These are phyloP conservation scores for Acipenser oxyrinchus DNA, from an alignment of 2,797 vertebrate genomes.

Conservation along the genomic window DNA sequence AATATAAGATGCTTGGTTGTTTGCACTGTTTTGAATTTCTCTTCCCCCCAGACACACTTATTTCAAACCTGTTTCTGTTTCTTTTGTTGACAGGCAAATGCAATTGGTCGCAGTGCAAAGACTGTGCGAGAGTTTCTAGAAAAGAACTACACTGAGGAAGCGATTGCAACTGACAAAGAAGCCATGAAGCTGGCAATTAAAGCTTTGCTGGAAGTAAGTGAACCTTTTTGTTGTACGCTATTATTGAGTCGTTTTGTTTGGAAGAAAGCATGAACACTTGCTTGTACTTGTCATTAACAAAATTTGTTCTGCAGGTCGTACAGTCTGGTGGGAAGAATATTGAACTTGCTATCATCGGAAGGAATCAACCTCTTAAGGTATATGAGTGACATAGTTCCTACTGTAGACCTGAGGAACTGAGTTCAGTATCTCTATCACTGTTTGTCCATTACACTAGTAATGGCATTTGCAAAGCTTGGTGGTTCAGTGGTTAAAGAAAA, in stretches of 20 bases:
- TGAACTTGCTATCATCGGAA: conserved; percentile 67
- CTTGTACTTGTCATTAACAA: background rate
- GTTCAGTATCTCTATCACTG: too few species aligned
- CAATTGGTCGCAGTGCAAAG: conserved; percentile 70
- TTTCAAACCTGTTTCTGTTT: background rate
- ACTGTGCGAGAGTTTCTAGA: conserved; percentile 73
- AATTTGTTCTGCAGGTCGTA: conserved; percentile 45
- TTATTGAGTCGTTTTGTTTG: background rate
- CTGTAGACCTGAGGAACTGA: too few species aligned
- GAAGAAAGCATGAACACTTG: background rate
- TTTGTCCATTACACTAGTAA: too few species aligned
- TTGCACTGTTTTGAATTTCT: background rate
- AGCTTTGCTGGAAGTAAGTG: conserved; percentile 72
- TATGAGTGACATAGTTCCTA: background rate
- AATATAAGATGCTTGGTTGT: background rate
- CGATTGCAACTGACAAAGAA: conserved; percentile 64
- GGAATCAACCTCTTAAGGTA: conserved; percentile 70
- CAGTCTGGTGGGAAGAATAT: conserved; percentile 77
- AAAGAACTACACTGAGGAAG: conserved; percentile 73
- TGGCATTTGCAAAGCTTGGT: too few species aligned
- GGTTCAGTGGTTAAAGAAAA: too few species aligned
- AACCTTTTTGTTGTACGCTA: background rate
- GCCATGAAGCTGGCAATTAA: conserved; percentile 70
- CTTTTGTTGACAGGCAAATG: conserved; percentile 56
- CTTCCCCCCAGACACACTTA: background rate